Conservation (phyloP, 2,888 invertebrate species). For the Laspeyria flexula region DNA sequence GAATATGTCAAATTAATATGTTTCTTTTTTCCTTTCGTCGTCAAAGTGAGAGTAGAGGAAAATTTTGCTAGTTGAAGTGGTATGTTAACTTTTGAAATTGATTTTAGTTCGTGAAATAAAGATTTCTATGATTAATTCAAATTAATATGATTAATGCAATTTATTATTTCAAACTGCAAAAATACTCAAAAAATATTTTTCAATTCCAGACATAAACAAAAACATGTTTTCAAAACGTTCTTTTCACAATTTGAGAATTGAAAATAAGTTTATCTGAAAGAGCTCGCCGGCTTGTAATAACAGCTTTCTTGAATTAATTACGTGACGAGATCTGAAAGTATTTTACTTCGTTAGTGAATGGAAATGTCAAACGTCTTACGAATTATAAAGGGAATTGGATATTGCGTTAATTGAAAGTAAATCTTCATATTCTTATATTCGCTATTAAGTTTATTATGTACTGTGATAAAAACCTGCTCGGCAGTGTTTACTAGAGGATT, state of each 20-base stretch:
- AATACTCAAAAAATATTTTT: neutral
- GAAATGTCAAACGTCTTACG: slow-evolving; percentile 1
- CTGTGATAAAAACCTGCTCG: too few species aligned
- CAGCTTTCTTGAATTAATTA: slow-evolving; percentile 28
- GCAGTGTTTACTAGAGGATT: too few species aligned
- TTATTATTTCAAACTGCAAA: neutral
- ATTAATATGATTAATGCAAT: too few species aligned
- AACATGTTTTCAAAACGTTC: slow-evolving; percentile 34
- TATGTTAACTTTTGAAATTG: too few species aligned
- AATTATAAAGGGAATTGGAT: neutral
- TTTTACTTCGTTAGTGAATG: slow-evolving; percentile 21
- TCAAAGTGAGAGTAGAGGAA: too few species aligned
- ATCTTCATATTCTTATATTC: too few species aligned
- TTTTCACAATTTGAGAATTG: slow-evolving; percentile 13
- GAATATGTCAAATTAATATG: too few species aligned
- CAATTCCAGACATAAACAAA: slow-evolving; percentile 23
- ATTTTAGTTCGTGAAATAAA: too few species aligned
- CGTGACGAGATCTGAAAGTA: slow-evolving; percentile 10
- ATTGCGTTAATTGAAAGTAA: neutral
- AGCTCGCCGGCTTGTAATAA: slow-evolving; percentile 24
- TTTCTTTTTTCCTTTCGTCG: too few species aligned
- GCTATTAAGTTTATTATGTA: too few species aligned
- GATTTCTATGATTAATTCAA: too few species aligned
- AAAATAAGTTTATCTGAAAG: slow-evolving; percentile 23
- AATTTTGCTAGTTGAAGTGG: too few species aligned